These are phyloP conservation scores for Brevimyrus niger DNA, from an alignment of 2,113 vertebrate species.

Conservation along the genomic window DNA sequence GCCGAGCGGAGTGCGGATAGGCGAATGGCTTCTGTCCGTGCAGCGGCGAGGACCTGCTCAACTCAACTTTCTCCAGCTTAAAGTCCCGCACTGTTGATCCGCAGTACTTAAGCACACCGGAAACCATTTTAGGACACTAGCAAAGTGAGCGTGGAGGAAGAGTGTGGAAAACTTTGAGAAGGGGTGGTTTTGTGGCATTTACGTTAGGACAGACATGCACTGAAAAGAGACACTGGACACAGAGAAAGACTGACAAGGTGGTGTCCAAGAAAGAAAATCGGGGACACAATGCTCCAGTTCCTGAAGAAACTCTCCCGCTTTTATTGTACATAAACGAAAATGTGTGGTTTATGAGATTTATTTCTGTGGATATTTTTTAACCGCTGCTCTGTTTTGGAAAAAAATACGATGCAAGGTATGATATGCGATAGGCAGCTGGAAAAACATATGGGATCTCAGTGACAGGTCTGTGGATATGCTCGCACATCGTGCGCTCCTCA, in stretches of 20 bases:
- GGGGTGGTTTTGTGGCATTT: constrained; percentile 19
- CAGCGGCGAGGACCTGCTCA: constrained; percentile 37
- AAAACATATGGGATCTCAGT: constrained; percentile 31
- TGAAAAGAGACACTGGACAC: constrained; percentile 22
- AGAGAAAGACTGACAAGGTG: constrained; percentile 42
- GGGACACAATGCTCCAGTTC: constrained; percentile 29
- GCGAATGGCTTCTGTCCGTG: constrained; percentile 51
- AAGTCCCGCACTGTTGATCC: constrained; percentile 37
- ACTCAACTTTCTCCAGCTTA: constrained; percentile 37
- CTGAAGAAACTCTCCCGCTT: constrained; percentile 9
- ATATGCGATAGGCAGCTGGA: constrained; percentile 27
- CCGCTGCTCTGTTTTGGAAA: neutral
- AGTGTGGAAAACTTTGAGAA: constrained; percentile 28
- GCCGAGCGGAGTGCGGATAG: constrained; percentile 50
- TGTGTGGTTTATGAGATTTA: constrained; percentile 10
- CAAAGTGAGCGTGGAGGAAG: constrained; percentile 31
- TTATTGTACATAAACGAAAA: constrained; percentile 15
- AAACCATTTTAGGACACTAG: constrained; percentile 22
- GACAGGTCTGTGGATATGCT: constrained; percentile 38
- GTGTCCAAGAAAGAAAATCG: constrained; percentile 26
- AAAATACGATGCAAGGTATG: constrained; percentile 30
- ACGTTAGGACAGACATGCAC: constrained; percentile 13
- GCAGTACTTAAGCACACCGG: constrained; percentile 28
- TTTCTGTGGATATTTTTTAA: neutral
- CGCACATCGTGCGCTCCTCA: constrained; percentile 33